These are phyloP conservation scores for Microctonus brassicae DNA, from an alignment of 2,888 invertebrate species.

Conservation along the genomic window DNA sequence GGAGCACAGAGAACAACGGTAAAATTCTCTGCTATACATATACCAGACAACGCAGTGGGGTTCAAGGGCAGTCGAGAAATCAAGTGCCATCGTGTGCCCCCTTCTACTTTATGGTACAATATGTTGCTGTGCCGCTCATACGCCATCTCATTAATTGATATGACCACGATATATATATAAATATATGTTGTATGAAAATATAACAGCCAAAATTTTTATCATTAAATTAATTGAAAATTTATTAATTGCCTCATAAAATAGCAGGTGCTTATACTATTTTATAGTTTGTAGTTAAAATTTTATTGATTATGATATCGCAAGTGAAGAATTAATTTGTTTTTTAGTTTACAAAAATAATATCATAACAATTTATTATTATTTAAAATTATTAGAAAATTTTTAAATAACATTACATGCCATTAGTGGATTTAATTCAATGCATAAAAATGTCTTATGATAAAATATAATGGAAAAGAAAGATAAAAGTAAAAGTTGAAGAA, in stretches of 20 bases:
- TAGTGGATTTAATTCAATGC: too few species aligned
- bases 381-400: too few species aligned
- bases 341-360: too few species aligned
- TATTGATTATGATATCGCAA: too few species aligned
- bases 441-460: too few species aligned
- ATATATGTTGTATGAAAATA: not conserved
- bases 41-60: conserved; percentile 53
- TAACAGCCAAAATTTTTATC: not conserved
- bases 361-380: too few species aligned
- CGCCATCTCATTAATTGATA: conserved; percentile 23
- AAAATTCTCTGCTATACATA: conserved; percentile 52
- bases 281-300: too few species aligned
- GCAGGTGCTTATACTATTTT: too few species aligned
- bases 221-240: not conserved
- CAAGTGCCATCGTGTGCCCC: conserved; percentile 49
- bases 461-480: too few species aligned
- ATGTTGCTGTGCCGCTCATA: conserved; percentile 5
- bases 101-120: conserved; percentile 23
- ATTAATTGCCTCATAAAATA: not conserved
- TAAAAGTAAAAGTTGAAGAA: too few species aligned
- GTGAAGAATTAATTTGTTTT: too few species aligned
- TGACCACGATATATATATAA: not conserved
- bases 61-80: conserved; percentile 64
- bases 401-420: too few species aligned
- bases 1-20: conserved; percentile 64